Base-by-base conservation (phyloP, 1,140 invertebrate genomes). In the Leptonema lineaticorne region DNA sequence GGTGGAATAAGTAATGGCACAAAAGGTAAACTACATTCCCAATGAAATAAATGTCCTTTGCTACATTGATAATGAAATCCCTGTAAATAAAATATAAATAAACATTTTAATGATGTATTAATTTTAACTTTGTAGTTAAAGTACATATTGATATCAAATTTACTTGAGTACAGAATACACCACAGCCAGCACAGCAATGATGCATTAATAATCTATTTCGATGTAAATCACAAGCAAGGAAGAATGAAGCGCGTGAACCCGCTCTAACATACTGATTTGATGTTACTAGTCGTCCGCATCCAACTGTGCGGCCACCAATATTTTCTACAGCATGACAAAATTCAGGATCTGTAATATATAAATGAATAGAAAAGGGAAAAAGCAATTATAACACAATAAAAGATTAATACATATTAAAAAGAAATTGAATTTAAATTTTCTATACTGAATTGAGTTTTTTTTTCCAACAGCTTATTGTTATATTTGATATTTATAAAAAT, bases 141-240 rank as follows among this genome's bases (percentile, higher is more conserved):
- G 18, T 20, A 5, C 9, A 22, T 22, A 59, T 16, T 16, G 4
- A 6, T 33, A 20, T 58, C 3, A 24, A 29, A 58, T 71, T 76
- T 76, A 91, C 94, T 85, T 96, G 93, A 27, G 93, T 91, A 76
- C 94, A 97, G 78, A 95, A 97, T 16, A 93, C 81, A 5, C 94
- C 95, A 79, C 95, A 97, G 0, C 89, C 88, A 0, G 94, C 90
- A 77, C 95, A 97, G 77, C 93, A 95, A 75, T 95, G 93, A 77
- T 97, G 95, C 27, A 87, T 78, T 6, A 86, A 78, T 26, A 97
- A 78, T 66, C 93, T 85, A 73, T 89, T 86, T 69, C 88, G 84
- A 78, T 97, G 95, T 75, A 89, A 85, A 41, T 89, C 85, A 79
- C 95, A 97, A 1, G 94, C 80, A n/a, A 93, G 87, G 75, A 91